phyloP scores from a whole-genome alignment of 2,113 vertebrate genomes.

The Anser brachyrhynchus region DNA sequence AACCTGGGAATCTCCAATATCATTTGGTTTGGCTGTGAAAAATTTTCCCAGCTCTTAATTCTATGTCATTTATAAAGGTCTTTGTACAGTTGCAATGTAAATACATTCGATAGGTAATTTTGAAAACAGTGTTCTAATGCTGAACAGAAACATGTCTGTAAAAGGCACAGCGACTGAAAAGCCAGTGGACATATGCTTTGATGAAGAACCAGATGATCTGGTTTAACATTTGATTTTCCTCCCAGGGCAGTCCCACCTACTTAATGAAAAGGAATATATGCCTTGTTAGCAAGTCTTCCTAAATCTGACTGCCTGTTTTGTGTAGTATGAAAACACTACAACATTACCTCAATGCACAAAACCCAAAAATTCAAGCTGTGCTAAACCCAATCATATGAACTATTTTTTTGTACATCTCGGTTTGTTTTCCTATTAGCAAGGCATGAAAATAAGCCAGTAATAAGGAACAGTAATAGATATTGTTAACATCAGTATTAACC shows the following conservation, averaged over 20 bases:
- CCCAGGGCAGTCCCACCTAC: neutral
- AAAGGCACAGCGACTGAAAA: neutral
- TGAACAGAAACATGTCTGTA: neutral
- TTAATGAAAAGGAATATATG: neutral
- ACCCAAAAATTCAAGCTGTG: neutral
- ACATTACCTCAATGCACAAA: neutral
- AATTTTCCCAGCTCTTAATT: neutral
- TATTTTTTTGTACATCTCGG: neutral
- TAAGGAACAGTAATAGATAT: neutral
- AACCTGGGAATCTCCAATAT: neutral
- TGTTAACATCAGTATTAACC: neutral
- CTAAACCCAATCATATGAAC: neutral
- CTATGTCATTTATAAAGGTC: neutral
- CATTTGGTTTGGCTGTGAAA: neutral
- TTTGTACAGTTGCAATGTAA: neutral
- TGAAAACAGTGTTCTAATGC: fast-evolving
- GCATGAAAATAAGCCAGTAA: neutral
- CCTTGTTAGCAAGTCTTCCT: neutral
- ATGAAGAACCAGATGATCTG: neutral
- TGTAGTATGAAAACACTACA: neutral
- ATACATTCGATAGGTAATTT: neutral
- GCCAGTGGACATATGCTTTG: neutral
- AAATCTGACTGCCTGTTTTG: neutral
- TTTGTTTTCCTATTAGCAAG: neutral
- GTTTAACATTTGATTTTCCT: neutral